These are phyloP conservation scores for Alviniconcha marisindica DNA, from an alignment of 1,140 invertebrate species.

Conservation along the genomic window DNA sequence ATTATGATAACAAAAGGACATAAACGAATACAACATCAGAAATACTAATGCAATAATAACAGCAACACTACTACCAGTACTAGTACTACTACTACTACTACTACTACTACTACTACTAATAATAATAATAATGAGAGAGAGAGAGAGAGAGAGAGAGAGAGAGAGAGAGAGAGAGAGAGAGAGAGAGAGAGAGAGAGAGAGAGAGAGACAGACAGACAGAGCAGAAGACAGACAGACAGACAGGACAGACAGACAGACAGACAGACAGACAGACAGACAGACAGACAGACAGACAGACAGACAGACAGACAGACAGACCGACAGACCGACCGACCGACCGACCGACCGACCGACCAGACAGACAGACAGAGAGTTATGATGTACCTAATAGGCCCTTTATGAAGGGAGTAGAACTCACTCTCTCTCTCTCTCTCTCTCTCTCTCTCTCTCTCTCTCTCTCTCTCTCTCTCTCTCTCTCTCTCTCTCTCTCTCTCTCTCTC, in stretches of 20 bases:
- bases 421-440: neutral
- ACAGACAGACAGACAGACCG: neutral
- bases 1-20: too few relatives aligned
- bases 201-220: neutral
- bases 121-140: neutral
- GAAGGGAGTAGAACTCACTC: too few relatives aligned
- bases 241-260: too few relatives aligned
- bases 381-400: too few relatives aligned
- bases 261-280: neutral
- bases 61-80: neutral
- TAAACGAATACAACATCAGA: too few relatives aligned
- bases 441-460: conserved; percentile 13
- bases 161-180: neutral
- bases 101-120: conserved; percentile 14
- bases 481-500: conserved; percentile 9
- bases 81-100: conserved; percentile 14
- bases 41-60: too few relatives aligned
- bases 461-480: neutral
- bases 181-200: neutral
- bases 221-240: neutral
- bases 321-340: too few relatives aligned
- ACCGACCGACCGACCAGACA: too few relatives aligned
- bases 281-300: neutral
- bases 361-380: too few relatives aligned
- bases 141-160: too few relatives aligned